Conservation (phyloP, 2,113 vertebrate species). For the Alethe diademata region DNA sequence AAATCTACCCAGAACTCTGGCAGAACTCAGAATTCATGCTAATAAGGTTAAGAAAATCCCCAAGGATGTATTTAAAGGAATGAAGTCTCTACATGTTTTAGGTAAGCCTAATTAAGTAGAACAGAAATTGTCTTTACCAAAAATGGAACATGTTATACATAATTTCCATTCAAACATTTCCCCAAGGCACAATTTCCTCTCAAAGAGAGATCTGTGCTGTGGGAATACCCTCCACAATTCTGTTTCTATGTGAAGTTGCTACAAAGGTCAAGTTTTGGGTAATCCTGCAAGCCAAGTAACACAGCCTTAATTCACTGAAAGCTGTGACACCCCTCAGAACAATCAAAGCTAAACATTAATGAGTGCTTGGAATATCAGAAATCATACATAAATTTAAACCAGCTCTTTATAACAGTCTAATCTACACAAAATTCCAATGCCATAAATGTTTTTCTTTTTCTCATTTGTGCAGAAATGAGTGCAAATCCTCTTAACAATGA, state of each 20-base stretch:
- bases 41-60: slow-evolving; percentile 90
- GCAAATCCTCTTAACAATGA: slow-evolving; percentile 91
- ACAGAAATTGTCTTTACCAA: not conserved
- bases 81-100: slow-evolving; percentile 91
- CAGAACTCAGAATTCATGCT: slow-evolving; percentile 93
- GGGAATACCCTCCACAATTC: not conserved
- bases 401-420: not conserved
- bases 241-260: not conserved
- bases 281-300: not conserved
- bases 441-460: not conserved
- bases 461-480: slow-evolving; percentile 85
- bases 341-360: not conserved
- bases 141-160: not conserved
- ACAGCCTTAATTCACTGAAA: not conserved
- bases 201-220: not conserved
- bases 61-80: slow-evolving; percentile 88
- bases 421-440: not conserved
- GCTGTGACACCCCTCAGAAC: not conserved
- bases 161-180: not conserved
- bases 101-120: slow-evolving; percentile 74
- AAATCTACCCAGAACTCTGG: slow-evolving; percentile 87
- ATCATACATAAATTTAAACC: not conserved
- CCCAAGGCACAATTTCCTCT: not conserved
- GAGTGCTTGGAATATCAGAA: not conserved
- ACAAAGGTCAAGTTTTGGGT: not conserved